Base-by-base conservation (phyloP, 2,888 invertebrate genomes). In the Linyphia triangularis region DNA sequence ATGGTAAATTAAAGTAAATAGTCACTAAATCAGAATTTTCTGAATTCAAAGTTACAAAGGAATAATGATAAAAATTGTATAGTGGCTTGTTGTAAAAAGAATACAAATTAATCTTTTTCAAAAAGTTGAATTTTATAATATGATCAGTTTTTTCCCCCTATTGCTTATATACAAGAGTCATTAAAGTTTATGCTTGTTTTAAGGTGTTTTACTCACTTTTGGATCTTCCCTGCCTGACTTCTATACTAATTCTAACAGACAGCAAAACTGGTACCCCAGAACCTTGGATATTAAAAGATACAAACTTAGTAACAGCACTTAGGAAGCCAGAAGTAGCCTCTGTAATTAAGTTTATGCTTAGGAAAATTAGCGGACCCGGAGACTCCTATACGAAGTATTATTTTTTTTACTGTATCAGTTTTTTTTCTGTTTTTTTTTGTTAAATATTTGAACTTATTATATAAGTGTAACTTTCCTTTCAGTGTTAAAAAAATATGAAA, bases 171-270 rank as follows among this genome's bases (percentile, higher is more conserved):
- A 33, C 33, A n/a, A n/a, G n/a, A n/a, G n/a, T n/a, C n/a, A 33
- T 33, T 33, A 33, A 33, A 9, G 5, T 33, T 33, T 33, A 33
- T 9, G 9, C 9, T 33, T 33, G 33, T 33, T 33, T 33, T 33
- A 28, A 89, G 89, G 77, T 84, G 33, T 89, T 89, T 51, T 65
- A 89, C 28, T 22, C 79, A 22, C 59, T 89, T 7, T 26, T 89
- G 24, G 89, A 89, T 59, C 67, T 89, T 19, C 89, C 89, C 33
- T 89, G 89, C 63, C 73, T 89, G 51, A 84, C 89, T 19, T 84
- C 89, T 28, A 51, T 85, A 33, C 59, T 89, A 2, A 51, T 85
- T 59, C 33, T 89, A 9, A 83, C 77, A 24, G 86, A 86, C 28
- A 75, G 37, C 40, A 88, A 79, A 82, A 10, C 86, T 16, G 51